These are phyloP conservation scores for Dendrocincla fuliginosa DNA, from an alignment of 2,797 vertebrate genomes.

Conservation along the genomic window DNA sequence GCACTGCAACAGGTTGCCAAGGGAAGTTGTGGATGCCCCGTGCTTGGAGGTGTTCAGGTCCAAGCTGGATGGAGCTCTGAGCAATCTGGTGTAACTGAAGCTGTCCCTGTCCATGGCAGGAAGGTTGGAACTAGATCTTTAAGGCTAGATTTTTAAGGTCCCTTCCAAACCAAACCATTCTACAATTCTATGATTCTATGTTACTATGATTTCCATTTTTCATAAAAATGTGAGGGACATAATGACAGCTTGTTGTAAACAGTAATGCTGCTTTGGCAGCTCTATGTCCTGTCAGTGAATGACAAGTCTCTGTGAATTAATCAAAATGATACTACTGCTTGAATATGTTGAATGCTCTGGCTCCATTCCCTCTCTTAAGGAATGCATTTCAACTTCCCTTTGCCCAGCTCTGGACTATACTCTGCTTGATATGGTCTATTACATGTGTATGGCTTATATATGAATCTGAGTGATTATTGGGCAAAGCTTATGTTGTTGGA, in stretches of 20 bases:
- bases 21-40: not conserved
- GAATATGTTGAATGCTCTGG: not conserved
- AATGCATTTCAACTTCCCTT: not conserved
- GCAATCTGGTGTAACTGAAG: not conserved
- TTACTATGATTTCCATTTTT: not conserved
- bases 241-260: not conserved
- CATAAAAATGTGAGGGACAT: not conserved
- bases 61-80: not conserved
- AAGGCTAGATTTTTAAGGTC: not conserved
- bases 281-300: not conserved
- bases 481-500: not conserved
- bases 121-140: not conserved
- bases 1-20: not conserved
- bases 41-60: not conserved
- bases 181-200: not conserved
- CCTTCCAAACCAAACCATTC: not conserved
- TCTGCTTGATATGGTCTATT: not conserved
- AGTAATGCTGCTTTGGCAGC: not conserved
- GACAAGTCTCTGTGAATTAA: not conserved
- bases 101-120: not conserved
- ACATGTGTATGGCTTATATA: not conserved
- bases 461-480: not conserved
- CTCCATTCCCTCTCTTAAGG: not conserved
- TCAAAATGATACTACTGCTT: not conserved
- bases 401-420: not conserved